Conservation (phyloP, 2,888 invertebrate genomes). For the Xestia sexstrigata region DNA sequence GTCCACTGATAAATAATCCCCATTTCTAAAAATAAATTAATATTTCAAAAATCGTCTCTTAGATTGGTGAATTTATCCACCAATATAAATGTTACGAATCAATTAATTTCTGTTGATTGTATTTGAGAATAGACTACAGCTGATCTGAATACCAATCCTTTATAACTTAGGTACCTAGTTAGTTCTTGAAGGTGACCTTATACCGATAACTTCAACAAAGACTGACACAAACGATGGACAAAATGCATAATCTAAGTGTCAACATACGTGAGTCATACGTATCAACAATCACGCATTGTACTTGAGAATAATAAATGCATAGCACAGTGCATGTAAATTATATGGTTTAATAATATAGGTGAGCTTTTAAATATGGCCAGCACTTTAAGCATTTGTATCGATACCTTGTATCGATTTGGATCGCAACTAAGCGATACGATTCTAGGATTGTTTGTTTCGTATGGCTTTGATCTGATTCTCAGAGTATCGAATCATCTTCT, state of each 20-base stretch:
- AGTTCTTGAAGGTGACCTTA: conserved; percentile 20
- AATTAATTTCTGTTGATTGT: background rate
- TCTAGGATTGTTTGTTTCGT: background rate
- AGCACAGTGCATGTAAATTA: conserved; percentile 23
- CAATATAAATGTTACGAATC: too few relatives aligned
- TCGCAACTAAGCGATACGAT: background rate
- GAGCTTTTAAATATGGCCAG: background rate
- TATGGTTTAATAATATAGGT: background rate
- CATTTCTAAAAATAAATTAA: too few relatives aligned
- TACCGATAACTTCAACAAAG: conserved; percentile 36
- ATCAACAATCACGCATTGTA: conserved; percentile 33
- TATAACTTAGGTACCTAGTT: background rate
- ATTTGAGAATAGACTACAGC: background rate
- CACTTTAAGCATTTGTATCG: too few relatives aligned
- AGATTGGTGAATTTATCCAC: too few relatives aligned
- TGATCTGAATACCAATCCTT: conserved; percentile 11
- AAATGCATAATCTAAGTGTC: conserved; percentile 29
- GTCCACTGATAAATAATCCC: too few relatives aligned
- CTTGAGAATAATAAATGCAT: conserved; percentile 22
- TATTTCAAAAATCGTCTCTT: too few relatives aligned
- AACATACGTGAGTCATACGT: conserved; percentile 30
- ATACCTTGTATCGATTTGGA: background rate
- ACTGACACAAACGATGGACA: conserved; percentile 2
- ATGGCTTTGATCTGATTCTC: background rate
- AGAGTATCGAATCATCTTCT: background rate